A percentile compares a stretch with the other conserved stretches of the same genome.
These are phyloP conservation scores for Lissocephala sabroskyi DNA, from an alignment of 2,888 invertebrate species.

Conservation along the genomic window DNA sequence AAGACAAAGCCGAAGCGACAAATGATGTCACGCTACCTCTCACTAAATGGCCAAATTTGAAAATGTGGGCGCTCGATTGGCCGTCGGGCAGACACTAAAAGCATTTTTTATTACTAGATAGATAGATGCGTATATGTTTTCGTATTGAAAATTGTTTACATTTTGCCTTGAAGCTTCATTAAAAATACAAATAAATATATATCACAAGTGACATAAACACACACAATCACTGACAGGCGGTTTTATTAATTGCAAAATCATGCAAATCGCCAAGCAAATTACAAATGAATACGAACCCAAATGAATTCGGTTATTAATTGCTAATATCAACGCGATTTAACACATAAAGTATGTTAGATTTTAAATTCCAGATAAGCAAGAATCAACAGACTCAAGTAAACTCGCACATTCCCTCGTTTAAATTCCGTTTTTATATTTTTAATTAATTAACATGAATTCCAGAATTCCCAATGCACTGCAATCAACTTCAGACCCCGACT, in stretches of 20 bases:
- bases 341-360: constrained; percentile 26
- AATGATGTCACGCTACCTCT: constrained; percentile 5
- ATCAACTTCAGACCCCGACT: neutral
- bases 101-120: constrained; percentile 37
- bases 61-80: constrained; percentile 1
- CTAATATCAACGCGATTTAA: constrained; percentile 55
- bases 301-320: constrained; percentile 49
- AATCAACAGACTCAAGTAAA: too few relatives aligned
- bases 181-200: constrained; percentile 39
- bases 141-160: constrained; percentile 37
- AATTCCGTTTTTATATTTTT: neutral
- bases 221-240: constrained; percentile 8
- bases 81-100: constrained; percentile 33
- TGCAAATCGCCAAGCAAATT: constrained; percentile 47
- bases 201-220: constrained; percentile 44
- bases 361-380: too few relatives aligned
- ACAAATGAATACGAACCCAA: constrained; percentile 29
- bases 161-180: constrained; percentile 53
- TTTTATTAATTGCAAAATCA: constrained; percentile 58
- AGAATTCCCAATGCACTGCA: neutral
- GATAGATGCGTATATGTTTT: neutral
- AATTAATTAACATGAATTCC: neutral
- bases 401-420: too few relatives aligned
- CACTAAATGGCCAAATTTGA: neutral
- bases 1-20: neutral